Base-by-base conservation (phyloP, 2,113 vertebrate species). In the Labeo rohita region DNA sequence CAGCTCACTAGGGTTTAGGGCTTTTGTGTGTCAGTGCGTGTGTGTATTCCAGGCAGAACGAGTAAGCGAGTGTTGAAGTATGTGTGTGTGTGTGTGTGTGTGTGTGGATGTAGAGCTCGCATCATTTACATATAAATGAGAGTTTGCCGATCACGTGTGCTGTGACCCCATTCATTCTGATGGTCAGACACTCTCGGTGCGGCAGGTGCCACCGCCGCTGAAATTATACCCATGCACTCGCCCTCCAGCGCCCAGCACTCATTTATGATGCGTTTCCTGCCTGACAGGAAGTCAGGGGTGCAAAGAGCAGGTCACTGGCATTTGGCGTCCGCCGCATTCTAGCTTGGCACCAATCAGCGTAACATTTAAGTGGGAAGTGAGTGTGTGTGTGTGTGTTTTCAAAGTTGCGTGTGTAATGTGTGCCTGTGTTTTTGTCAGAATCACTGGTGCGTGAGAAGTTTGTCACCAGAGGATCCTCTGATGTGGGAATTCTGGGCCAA, bases 61-160 rank as follows among this genome's bases (percentile, higher is more conserved):
- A 12, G 73, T 75, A 28, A 28, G 11, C 0, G 52, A 6, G 52
- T 39, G 59, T 61, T 63, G 77, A 80, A 63, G 23, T 18, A 21
- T 45, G 68, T 16, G 74, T 54, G 84, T 16, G 16, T 39, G 39
- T 61, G 16, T 39, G 39, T 61, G 28, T 72, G 49, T 73, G 50
- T 73, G 72, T 65, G 63, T 54, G 36, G 34, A 61, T 66, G 78
- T 28, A 61, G 72, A 50, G 65, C 59, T n/a, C 68, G 74, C 74
- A 72, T 90, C 75, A 91, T 91, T 91, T 88, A 87, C 89, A 89
- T 91, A 89, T 91, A 89, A 88, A 89, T 91, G 87, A 90, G 85
- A 90, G 87, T 89, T 82, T 85, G 83, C 70, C 63, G 83, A 87
- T 90, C 85, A 89, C 74, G 63, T 84, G 85, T 74, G 78, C 83